Evolutionary conservation across 2,113 vertebrate genomes (phyloP).

Genomic region (Buteo buteo): DNA sequence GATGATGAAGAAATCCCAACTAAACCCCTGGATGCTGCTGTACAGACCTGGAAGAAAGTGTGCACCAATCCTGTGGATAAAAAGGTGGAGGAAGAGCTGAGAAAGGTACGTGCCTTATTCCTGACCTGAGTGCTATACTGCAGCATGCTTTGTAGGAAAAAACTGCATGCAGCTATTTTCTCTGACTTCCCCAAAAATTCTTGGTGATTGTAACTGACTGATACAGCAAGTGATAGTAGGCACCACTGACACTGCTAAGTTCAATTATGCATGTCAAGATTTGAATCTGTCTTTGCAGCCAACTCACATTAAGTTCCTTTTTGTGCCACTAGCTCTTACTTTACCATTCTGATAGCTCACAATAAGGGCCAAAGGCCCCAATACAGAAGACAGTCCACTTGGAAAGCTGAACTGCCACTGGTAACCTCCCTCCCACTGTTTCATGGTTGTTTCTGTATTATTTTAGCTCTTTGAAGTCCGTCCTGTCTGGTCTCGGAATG

Average conservation of each 20-base stretch:
- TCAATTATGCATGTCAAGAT: not conserved
- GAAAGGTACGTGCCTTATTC: slow-evolving; percentile 53
- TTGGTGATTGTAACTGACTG: not conserved
- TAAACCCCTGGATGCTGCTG: not conserved
- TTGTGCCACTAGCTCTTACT: not conserved
- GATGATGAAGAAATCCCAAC: slow-evolving; percentile 76
- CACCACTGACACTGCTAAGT: not conserved
- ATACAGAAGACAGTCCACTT: not conserved
- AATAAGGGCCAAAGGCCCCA: not conserved
- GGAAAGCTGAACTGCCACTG: not conserved
- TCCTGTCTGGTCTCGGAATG: slow-evolving; percentile 93
- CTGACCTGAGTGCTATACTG: too few species aligned
- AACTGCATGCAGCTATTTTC: not conserved
- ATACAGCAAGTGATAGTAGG: not conserved
- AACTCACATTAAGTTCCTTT: not conserved
- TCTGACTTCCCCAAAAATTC: not conserved
- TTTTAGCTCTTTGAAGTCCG: slow-evolving; percentile 86
- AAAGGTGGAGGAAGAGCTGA: slow-evolving; percentile 79
- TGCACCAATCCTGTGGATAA: slow-evolving; percentile 78
- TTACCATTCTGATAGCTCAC: not conserved
- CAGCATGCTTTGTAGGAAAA: not conserved
- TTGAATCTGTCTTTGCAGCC: not conserved
- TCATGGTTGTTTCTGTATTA: not conserved
- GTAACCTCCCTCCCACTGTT: too few species aligned
- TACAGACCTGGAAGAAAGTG: slow-evolving; percentile 77